These are phyloP conservation scores for Drosophila mayri DNA, from an alignment of 1,140 invertebrate genomes.

Conservation along the genomic window DNA sequence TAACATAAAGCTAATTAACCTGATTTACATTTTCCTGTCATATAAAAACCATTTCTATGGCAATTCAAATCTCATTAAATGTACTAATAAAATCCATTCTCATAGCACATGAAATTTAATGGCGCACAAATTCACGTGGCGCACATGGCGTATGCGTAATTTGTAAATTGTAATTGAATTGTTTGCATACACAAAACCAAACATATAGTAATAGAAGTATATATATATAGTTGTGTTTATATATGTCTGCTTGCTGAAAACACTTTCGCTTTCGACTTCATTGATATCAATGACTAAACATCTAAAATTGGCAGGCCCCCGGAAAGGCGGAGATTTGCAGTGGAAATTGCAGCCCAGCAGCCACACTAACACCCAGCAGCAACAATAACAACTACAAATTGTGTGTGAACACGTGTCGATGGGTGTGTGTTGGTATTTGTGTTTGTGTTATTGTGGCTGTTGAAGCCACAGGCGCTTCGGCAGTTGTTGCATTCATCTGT, in stretches of 20 bases:
- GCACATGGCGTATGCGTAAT: slow-evolving; percentile 62
- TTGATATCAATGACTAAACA: slow-evolving; percentile 80
- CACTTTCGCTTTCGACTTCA: slow-evolving; percentile 81
- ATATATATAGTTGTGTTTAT: neutral
- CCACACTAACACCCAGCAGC: slow-evolving; percentile 42
- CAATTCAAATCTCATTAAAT: slow-evolving; percentile 11
- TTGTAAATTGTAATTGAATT: slow-evolving; percentile 65
- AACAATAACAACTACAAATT: slow-evolving; percentile 62
- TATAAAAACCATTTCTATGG: neutral
- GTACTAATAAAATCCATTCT: slow-evolving; percentile 22
- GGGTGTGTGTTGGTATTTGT: slow-evolving; percentile 10
- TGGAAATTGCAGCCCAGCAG: slow-evolving; percentile 24
- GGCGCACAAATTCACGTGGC: slow-evolving; percentile 32
- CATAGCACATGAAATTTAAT: slow-evolving; percentile 47
- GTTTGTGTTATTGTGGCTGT: slow-evolving; percentile 33
- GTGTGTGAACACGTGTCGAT: slow-evolving; percentile 44
- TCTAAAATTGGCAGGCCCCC: slow-evolving; percentile 72
- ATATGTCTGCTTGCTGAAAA: slow-evolving; percentile 21
- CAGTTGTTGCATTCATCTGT: slow-evolving; percentile 72
- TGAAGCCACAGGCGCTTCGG: slow-evolving; percentile 53
- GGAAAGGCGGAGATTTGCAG: slow-evolving; percentile 44
- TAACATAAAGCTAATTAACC: neutral
- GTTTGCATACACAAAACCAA: slow-evolving; percentile 33
- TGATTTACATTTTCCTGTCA: neutral
- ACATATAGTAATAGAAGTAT: neutral